Percentiles rank a stretch among this genome's conserved stretches.
These are phyloP conservation scores for Drosophila prolongata DNA, from an alignment of 2,888 invertebrate species.

Conservation along the genomic window DNA sequence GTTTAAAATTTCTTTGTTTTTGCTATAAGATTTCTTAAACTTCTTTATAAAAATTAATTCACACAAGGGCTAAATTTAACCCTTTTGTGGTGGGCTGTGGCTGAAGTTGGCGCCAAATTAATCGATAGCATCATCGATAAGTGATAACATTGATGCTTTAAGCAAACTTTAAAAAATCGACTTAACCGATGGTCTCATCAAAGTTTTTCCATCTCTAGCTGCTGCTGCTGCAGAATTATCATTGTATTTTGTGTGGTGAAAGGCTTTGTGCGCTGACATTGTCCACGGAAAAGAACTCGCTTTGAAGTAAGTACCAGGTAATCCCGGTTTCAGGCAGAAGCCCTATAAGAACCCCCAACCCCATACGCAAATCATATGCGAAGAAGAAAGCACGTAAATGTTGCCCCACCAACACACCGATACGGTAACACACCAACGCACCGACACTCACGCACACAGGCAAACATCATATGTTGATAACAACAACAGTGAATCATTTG, in stretches of 20 bases:
- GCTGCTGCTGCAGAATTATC: constrained; percentile 21
- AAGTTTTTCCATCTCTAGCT: neutral
- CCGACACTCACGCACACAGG: constrained; percentile 12
- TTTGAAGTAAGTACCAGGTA: constrained; percentile 64
- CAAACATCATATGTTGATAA: constrained; percentile 49
- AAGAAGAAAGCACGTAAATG: constrained; percentile 33
- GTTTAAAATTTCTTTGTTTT: too few relatives aligned
- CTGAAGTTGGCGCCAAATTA: constrained; percentile 4
- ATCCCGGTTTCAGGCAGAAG: constrained; percentile 40
- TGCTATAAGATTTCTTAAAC: too few relatives aligned
- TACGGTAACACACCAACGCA: constrained; percentile 13
- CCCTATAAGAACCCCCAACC: constrained; percentile 30
- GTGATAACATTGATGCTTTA: too few relatives aligned
- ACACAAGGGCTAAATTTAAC: neutral
- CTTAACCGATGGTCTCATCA: too few relatives aligned
- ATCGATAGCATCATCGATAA: constrained; percentile 21
- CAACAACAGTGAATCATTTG: constrained; percentile 63
- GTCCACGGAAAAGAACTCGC: constrained; percentile 53
- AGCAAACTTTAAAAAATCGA: too few relatives aligned
- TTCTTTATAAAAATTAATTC: too few relatives aligned
- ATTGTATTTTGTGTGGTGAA: constrained; percentile 34
- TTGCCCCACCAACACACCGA: constrained; percentile 25
- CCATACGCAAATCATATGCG: constrained; percentile 18
- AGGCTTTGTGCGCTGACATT: constrained; percentile 44
- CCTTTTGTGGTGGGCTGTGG: neutral